These are phyloP conservation scores for Varecia variegata DNA, from an alignment of 2,797 vertebrate genomes.

Conservation along the genomic window DNA sequence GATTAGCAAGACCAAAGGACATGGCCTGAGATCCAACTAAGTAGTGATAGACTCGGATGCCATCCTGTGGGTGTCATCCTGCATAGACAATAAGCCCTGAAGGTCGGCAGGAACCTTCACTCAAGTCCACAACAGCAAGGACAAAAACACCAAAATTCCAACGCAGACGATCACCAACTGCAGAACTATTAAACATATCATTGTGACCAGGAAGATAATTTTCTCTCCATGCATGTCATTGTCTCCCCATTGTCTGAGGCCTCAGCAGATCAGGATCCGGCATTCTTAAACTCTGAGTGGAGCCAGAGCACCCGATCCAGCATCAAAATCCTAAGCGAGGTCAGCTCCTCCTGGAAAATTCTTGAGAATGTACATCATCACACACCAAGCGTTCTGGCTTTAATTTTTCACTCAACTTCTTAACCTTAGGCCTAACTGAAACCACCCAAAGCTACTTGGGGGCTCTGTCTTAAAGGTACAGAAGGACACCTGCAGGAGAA, in stretches of 20 bases:
- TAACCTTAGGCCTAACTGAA: conserved; percentile 45
- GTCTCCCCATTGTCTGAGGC: not conserved
- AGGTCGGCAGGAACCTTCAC: not conserved
- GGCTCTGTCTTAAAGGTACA: conserved; percentile 38
- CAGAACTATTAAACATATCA: not conserved
- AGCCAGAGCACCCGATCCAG: not conserved
- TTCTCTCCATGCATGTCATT: not conserved
- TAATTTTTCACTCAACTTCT: conserved; percentile 31
- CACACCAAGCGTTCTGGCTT: not conserved
- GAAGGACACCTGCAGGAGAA: not conserved
- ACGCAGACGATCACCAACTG: not conserved
- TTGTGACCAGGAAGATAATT: not conserved
- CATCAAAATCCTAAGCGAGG: conserved; percentile 10
- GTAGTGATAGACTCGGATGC: not conserved
- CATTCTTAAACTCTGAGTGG: not conserved
- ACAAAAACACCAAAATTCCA: not conserved
- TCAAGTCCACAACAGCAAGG: not conserved
- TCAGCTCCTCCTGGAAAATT: conserved; percentile 38
- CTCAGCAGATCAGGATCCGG: conserved; percentile 9
- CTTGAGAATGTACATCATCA: not conserved
- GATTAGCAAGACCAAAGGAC: conserved; percentile 59
- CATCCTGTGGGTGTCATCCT: not conserved
- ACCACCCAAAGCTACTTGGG: not conserved
- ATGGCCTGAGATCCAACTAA: not conserved
- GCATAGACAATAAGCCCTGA: not conserved